Conservation (phyloP, 1,140 invertebrate species). For the Phymorhynchus buccinoides region DNA sequence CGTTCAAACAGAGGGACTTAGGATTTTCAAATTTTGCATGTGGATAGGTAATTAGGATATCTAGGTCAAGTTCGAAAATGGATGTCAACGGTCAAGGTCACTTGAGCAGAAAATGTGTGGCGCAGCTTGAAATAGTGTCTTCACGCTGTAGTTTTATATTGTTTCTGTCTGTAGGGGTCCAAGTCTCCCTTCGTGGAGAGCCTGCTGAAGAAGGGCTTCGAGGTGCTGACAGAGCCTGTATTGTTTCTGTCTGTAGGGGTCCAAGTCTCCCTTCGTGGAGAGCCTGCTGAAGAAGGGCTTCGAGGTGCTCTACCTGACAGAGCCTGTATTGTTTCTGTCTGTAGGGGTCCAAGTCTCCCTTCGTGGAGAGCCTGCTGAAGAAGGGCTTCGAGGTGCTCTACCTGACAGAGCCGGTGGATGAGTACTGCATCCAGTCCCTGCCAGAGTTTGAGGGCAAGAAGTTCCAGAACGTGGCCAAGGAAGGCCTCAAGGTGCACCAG, state of each 20-base stretch:
- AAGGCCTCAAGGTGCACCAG: conserved; percentile 89
- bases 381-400: conserved; percentile 98
- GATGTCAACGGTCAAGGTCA: too few relatives aligned
- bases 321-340: too few relatives aligned
- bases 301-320: conserved; percentile 87
- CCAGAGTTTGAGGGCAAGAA: conserved; percentile 99
- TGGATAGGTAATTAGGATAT: too few relatives aligned
- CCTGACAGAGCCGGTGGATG: conserved; percentile 96
- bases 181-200: conserved; percentile 97
- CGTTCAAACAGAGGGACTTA: too few relatives aligned
- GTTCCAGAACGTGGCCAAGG: conserved; percentile 99
- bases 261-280: conserved; percentile 96
- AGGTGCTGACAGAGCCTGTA: conserved; percentile 78
- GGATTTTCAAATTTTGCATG: too few relatives aligned
- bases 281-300: conserved; percentile 93
- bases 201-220: conserved; percentile 93
- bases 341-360: conserved; percentile 90
- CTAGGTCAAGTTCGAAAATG: too few relatives aligned
- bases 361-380: conserved; percentile 93
- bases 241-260: conserved; percentile 76
- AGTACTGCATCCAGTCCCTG: conserved; percentile 95
- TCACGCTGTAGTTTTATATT: too few relatives aligned
- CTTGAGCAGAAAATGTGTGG: too few relatives aligned
- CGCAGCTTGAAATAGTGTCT: too few relatives aligned
- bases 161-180: conserved; percentile 84